Conservation (phyloP, 2,113 vertebrate genomes). For the Rutilus rutilus region DNA sequence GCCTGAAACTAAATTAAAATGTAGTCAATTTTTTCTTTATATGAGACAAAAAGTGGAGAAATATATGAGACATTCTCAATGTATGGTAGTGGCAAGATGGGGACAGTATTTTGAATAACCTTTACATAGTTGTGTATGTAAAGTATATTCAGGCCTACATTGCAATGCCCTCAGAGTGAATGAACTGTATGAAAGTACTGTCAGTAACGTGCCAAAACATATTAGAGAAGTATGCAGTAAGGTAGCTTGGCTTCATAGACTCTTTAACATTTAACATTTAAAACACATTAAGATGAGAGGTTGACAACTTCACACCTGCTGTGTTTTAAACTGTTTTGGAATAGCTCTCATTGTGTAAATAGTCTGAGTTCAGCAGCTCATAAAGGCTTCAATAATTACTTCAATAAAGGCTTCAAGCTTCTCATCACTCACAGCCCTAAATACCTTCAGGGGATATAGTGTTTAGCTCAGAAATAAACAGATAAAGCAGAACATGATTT, state of each 20-base stretch:
- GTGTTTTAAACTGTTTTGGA: neutral
- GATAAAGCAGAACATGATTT: too few species aligned
- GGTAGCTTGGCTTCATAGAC: too few species aligned
- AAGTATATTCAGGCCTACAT: neutral
- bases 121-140: neutral
- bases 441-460: neutral
- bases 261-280: neutral
- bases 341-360: too few species aligned
- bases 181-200: too few species aligned
- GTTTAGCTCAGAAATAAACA: neutral
- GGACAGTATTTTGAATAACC: neutral
- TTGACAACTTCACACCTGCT: conserved; percentile 40
- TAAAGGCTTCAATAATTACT: neutral
- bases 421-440: conserved; percentile 39
- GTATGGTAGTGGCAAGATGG: neutral
- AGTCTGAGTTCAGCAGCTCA: too few species aligned
- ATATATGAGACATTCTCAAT: neutral
- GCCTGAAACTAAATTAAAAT: too few species aligned
- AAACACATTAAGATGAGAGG: neutral
- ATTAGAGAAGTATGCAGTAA: too few species aligned
- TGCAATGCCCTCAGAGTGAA: too few species aligned
- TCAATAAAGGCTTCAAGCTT: too few species aligned
- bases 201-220: too few species aligned
- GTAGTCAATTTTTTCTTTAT: too few species aligned
- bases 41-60: too few species aligned